A percentile compares a stretch with the other conserved stretches of the same genome.
Evolutionary conservation across 1,140 invertebrate genomes (phyloP).

Genomic region (Leptestheria dahalacensis): DNA sequence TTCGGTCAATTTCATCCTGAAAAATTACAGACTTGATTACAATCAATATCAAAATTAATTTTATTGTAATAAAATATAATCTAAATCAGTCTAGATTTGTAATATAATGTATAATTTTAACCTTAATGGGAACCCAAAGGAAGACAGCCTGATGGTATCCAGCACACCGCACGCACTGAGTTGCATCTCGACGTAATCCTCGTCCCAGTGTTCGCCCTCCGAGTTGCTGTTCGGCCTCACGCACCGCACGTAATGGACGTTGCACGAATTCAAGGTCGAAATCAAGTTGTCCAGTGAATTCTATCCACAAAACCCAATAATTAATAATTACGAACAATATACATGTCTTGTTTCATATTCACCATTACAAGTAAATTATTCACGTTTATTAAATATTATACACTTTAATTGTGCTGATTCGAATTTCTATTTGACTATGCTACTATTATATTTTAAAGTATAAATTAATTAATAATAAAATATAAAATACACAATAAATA

Average conservation of each 20-base stretch:
- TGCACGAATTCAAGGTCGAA: conserved; percentile 11
- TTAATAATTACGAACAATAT: background rate
- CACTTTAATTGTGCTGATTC: no score
- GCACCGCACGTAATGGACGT: conserved; percentile 15
- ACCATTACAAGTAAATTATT: background rate
- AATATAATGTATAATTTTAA: background rate
- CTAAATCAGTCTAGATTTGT: no score
- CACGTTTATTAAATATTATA: no score
- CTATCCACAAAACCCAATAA: background rate
- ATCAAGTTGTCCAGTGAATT: conserved; percentile 14
- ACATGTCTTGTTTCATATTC: background rate
- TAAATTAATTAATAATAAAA: no score
- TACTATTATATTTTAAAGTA: no score
- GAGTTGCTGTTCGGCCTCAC: conserved; percentile 2
- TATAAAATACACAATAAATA: no score
- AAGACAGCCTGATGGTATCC: conserved; percentile 12
- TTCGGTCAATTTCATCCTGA: conserved; percentile 1
- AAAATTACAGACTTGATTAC: no score
- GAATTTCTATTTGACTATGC: no score
- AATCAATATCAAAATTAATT: no score
- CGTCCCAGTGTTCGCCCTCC: conserved; percentile 6
- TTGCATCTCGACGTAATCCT: conserved; percentile 11
- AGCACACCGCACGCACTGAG: conserved; percentile 15
- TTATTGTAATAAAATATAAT: no score
- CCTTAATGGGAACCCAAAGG: conserved; percentile 16